A percentile compares a stretch with the other conserved stretches of the same genome.
phyloP scores from a whole-genome alignment of 2,888 invertebrate genomes.

The Oligia fasciuncula region DNA sequence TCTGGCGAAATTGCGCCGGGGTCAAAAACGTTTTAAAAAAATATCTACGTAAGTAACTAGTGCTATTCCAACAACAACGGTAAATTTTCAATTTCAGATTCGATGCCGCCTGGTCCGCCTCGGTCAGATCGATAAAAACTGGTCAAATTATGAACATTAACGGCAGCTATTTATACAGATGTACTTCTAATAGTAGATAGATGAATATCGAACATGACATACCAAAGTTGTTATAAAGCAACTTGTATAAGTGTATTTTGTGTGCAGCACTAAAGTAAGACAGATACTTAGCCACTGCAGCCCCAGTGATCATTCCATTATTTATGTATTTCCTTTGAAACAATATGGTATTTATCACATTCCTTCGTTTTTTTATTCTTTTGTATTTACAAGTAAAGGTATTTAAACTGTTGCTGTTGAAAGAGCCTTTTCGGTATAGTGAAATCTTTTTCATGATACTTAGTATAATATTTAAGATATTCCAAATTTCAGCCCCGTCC shows the following conservation, averaged over 20 bases:
- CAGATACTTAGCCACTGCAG: conserved; percentile 41
- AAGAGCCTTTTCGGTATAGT: conserved; percentile 62
- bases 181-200: conserved; percentile 43
- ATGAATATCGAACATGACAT: conserved; percentile 68
- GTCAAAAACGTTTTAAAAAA: no score
- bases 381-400: conserved; percentile 53
- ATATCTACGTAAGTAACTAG: no score
- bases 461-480: conserved; percentile 40
- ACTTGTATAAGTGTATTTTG: conserved; percentile 64
- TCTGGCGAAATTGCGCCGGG: neutral
- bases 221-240: conserved; percentile 73
- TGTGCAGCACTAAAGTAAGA: conserved; percentile 56
- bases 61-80: neutral
- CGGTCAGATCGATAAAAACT: conserved; percentile 57
- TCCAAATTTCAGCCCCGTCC: conserved; percentile 72
- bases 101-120: conserved; percentile 64
- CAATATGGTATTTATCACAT: conserved; percentile 69
- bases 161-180: conserved; percentile 55
- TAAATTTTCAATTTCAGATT: conserved; percentile 59
- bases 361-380: conserved; percentile 62
- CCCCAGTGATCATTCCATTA: conserved; percentile 74
- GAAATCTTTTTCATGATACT: conserved; percentile 51
- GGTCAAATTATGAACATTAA: conserved; percentile 35
- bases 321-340: conserved; percentile 48
- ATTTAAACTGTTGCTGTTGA: conserved; percentile 37